Evolutionary conservation across 1,140 invertebrate genomes (phyloP).

Genomic region (Limonius californicus): DNA sequence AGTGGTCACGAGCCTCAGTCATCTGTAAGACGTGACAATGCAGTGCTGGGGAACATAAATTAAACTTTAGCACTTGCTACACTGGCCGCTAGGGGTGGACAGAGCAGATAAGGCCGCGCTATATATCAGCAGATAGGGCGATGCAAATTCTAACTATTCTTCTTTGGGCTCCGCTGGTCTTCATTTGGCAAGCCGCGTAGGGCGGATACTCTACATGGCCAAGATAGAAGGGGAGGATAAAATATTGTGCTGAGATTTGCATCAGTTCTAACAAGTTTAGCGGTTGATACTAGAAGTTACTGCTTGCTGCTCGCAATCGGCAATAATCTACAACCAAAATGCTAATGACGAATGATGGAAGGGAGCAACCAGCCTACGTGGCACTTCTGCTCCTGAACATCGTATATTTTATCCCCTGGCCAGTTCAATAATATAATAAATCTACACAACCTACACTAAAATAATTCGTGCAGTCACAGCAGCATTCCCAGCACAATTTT

Average conservation of each 20-base stretch:
- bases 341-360: slow-evolving; percentile 11
- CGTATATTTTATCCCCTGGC: not conserved
- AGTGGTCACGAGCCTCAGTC: slow-evolving; percentile 28
- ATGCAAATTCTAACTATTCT: slow-evolving; percentile 32
- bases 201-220: slow-evolving; percentile 26
- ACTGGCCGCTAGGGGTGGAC: slow-evolving; percentile 42
- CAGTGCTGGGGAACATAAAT: slow-evolving; percentile 41
- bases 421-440: not conserved
- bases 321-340: slow-evolving; percentile 13
- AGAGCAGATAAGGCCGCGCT: slow-evolving; percentile 21
- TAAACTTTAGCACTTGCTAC: slow-evolving; percentile 42
- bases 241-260: slow-evolving; percentile 34
- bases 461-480: too few relatives aligned
- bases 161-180: slow-evolving; percentile 23
- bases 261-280: slow-evolving; percentile 20
- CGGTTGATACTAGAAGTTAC: slow-evolving; percentile 14
- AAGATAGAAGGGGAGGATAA: slow-evolving; percentile 35
- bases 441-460: not conserved
- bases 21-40: slow-evolving; percentile 46
- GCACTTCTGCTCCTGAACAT: not conserved
- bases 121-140: slow-evolving; percentile 30
- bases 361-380: slow-evolving; percentile 1
- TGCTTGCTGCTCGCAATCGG: slow-evolving; percentile 5
- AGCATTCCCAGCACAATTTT: too few relatives aligned
- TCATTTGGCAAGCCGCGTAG: slow-evolving; percentile 22